Percentiles rank a stretch among this genome's conserved stretches.
These are phyloP conservation scores for Emydura subglobosa DNA, from an alignment of 2,113 vertebrate genomes.

Conservation along the genomic window DNA sequence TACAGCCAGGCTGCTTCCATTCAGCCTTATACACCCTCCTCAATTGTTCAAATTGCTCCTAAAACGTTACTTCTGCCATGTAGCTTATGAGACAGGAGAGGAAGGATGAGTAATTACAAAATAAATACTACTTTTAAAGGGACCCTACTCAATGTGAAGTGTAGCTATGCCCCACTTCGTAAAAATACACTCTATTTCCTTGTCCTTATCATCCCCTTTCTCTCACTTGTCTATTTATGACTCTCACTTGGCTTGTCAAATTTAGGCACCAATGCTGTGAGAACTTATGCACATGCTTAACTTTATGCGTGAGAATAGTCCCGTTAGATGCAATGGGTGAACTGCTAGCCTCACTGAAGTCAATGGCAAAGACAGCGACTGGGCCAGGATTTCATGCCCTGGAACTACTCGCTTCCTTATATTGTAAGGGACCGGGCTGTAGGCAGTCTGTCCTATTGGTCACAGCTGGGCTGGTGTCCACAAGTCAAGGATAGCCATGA, in stretches of 20 bases:
- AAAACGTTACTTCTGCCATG: constrained; percentile 53
- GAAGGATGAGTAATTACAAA: constrained; percentile 30
- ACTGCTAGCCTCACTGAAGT: neutral
- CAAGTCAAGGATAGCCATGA: neutral
- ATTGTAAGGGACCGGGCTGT: neutral
- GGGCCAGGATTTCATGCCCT: neutral
- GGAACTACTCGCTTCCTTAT: neutral
- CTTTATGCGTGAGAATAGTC: neutral
- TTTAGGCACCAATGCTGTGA: accelerated
- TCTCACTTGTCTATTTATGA: neutral
- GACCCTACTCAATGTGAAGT: neutral
- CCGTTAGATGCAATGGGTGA: neutral
- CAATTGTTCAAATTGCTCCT: constrained; percentile 40
- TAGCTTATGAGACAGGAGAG: neutral
- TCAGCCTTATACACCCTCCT: neutral
- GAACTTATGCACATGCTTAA: neutral
- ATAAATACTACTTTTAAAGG: constrained; percentile 44
- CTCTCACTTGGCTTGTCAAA: neutral
- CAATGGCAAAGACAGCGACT: neutral
- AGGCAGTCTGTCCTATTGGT: neutral
- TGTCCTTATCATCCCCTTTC: neutral
- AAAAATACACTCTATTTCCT: constrained; percentile 4
- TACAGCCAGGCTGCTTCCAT: neutral
- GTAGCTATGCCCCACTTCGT: neutral
- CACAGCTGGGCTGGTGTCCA: neutral